Evolutionary conservation across 2,797 vertebrate species (phyloP).

Genomic region (Nannoperca obscura): DNA sequence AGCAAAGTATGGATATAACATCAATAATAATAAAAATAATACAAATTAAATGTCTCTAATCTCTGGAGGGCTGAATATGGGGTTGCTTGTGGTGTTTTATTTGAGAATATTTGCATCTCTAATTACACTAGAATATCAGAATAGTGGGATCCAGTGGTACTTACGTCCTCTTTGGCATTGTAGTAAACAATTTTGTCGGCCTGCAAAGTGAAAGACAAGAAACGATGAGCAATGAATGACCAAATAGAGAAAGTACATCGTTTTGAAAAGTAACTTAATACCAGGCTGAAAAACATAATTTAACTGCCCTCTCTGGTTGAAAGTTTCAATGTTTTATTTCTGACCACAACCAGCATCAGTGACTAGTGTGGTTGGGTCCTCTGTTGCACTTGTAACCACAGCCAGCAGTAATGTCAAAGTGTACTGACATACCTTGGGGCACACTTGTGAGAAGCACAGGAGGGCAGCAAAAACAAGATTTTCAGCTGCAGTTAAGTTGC

Average conservation of each 20-base stretch:
- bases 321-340: not conserved
- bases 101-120: constrained; percentile 1
- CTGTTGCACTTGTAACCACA: not conserved
- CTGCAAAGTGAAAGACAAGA: constrained; percentile 75
- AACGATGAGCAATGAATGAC: constrained; percentile 4
- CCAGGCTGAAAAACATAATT: not conserved
- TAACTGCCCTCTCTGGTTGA: not conserved
- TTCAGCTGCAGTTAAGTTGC: not conserved
- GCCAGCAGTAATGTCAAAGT: not conserved
- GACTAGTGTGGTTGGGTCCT: not conserved
- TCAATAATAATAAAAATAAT: not conserved
- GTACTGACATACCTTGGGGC: not conserved
- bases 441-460: not conserved
- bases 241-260: not conserved
- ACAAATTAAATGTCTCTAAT: not conserved
- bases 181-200: constrained; percentile 90
- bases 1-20: not conserved
- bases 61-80: not conserved
- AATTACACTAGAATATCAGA: constrained; percentile 1
- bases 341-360: not conserved
- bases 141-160: constrained; percentile 57
- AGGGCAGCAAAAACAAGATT: not conserved
- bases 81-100: constrained; percentile 9
- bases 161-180: constrained; percentile 92
- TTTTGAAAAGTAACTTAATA: not conserved